phyloP scores from a whole-genome alignment of 2,113 vertebrate species.

The Cervus canadensis region DNA sequence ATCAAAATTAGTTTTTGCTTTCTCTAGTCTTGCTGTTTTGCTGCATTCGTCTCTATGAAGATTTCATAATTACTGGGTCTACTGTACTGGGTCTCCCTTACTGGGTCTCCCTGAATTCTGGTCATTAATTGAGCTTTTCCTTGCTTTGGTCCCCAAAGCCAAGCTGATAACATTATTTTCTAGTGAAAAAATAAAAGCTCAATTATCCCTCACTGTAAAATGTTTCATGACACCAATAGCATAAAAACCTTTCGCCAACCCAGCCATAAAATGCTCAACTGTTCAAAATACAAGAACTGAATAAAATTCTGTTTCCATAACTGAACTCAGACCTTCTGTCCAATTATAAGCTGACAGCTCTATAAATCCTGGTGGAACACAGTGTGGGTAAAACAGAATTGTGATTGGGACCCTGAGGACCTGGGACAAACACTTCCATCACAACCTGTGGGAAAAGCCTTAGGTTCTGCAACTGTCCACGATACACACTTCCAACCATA shows the following conservation, averaged over 20 bases:
- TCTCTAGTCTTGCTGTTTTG: constrained; percentile 58
- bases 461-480: constrained; percentile 21
- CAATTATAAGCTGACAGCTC: constrained; percentile 50
- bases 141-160: constrained; percentile 44
- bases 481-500: neutral
- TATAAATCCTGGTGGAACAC: constrained; percentile 53
- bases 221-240: constrained; percentile 63
- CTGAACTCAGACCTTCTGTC: constrained; percentile 42
- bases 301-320: constrained; percentile 53
- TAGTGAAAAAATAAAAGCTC: constrained; percentile 59
- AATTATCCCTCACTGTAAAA: constrained; percentile 64
- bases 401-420: constrained; percentile 38
- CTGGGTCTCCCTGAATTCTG: constrained; percentile 54
- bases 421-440: constrained; percentile 34
- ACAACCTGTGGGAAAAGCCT: constrained; percentile 28
- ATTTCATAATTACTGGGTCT: constrained; percentile 56
- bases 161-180: constrained; percentile 58
- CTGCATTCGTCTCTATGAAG: constrained; percentile 34
- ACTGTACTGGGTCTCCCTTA: constrained; percentile 37
- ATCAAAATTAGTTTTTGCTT: constrained; percentile 76
- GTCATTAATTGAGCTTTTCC: constrained; percentile 45
- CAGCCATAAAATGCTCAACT: constrained; percentile 64
- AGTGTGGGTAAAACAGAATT: constrained; percentile 6
- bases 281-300: constrained; percentile 54
- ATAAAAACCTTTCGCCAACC: constrained; percentile 56